Evolutionary conservation across 2,113 vertebrate species (phyloP), one percentile per base, ranked within the genome.

Genomic region (Sardina pilchardus): DNA sequence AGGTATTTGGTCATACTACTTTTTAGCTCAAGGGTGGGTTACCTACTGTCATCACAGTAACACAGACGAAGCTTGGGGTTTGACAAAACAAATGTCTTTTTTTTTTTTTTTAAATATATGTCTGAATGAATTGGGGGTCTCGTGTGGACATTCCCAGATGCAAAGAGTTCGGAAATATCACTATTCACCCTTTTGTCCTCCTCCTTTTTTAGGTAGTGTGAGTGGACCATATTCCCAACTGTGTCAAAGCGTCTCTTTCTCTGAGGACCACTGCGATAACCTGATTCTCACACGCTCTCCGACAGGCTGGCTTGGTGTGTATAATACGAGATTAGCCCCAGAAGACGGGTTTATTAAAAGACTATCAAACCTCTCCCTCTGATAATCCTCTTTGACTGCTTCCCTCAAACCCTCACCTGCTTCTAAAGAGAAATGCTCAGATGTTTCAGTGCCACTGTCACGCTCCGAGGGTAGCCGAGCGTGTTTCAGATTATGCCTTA

Each of bases 321-420:
- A 71, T 90, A 90, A 91, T 86, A 1, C 2, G 47, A 86, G 90
- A 89, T 90, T 90, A 92, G 59, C n/a, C 67, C 83, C 83, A 89
- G 88, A 87, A 36, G 84, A 91, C 85, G 87, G 82, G 83, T 87
- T 88, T 67, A 85, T 89, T 86, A 86, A 87, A 85, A 89, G 83
- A 84, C 56, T 81, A 86, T 87, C 86, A 88, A 89, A 86, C 85
- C 80, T 36, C 84, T 78, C 81, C 85, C 81, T 78, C 81, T 83
- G 83, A 87, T 81, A 83, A 85, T 87, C 80, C 83, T 24, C 47
- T 39, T 56, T 47, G 45, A 82, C 81, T 82, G 26, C 71, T 34
- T 36, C 26, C 71, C 71, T 71, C 19, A 30, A 56, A 44, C 81
- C 34, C 42, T 81, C 36, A 53, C 50, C 48, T 71, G 63, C 36